Conservation (phyloP, 1,140 invertebrate genomes). For the Papilio dardanus region DNA sequence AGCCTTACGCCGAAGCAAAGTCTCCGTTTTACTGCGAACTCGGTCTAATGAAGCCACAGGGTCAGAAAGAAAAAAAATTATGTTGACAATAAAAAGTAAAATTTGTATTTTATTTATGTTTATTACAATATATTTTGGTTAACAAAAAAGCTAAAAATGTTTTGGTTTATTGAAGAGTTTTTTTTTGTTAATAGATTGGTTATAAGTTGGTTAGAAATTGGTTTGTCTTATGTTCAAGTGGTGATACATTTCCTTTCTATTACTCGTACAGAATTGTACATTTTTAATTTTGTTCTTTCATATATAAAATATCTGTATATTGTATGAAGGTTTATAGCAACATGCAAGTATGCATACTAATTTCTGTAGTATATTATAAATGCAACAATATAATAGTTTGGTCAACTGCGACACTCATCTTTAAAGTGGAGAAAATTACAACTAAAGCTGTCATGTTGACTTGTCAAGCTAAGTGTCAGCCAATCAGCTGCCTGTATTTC, state of each 20-base stretch:
- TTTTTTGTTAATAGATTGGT: constrained; percentile 8
- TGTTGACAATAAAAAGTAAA: constrained; percentile 1
- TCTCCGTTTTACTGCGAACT: too few relatives aligned
- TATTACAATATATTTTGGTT: constrained; percentile 5
- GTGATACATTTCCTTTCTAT: not conserved
- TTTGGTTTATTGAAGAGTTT: not conserved
- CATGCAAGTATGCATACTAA: not conserved
- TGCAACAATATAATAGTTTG: not conserved
- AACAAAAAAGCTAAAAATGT: not conserved
- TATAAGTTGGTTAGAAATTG: not conserved
- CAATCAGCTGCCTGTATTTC: not conserved
- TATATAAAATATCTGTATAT: not conserved
- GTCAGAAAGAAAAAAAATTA: not conserved
- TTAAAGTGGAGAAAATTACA: not conserved
- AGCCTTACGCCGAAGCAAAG: too few relatives aligned
- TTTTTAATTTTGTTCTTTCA: constrained; percentile 11
- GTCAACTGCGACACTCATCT: not conserved
- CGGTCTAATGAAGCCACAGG: too few relatives aligned
- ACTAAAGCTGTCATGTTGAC: not conserved
- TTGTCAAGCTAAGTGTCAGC: not conserved
- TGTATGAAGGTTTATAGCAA: not conserved
- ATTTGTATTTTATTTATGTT: not conserved
- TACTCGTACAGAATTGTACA: constrained; percentile 3
- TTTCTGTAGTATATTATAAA: not conserved
- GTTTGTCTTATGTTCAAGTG: not conserved